Base-by-base conservation (phyloP, 2,888 invertebrate genomes). In the Labia minor region DNA sequence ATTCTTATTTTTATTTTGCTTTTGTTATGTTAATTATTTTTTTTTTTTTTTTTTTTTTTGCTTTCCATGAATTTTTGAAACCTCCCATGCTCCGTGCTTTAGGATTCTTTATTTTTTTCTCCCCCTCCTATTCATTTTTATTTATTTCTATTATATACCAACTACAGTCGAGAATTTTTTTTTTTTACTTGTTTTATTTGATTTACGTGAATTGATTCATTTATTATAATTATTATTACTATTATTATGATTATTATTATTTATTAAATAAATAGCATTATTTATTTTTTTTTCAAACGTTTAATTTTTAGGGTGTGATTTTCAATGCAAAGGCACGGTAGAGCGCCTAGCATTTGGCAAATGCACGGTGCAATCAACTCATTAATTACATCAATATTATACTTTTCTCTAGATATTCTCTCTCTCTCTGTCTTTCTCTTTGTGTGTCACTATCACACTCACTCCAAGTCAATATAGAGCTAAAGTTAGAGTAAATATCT, bases 391-490 rank as follows among this genome's bases (percentile, higher is more conserved):
- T n/a, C n/a, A n/a, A n/a, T n/a, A n/a, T n/a, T n/a, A n/a, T n/a
- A n/a, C n/a, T n/a, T n/a, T n/a, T n/a, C n/a, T n/a, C n/a, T n/a
- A n/a, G n/a, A n/a, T 62, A 16, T 62, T 37, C 11, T 37, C 3
- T 66, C 3, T 63, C 26, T 63, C 26, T 61, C 49, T 66, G 62
- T 65, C 37, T 63, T 21, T 61, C 64, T 66, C 65, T 63, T 64
- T 67, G 6, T 62, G n/a, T 37, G 49, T 63, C 66, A 65, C 69
- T 64, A 67, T 66, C 65, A 49, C 49, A 63, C 66, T 67, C 69
- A 64, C 67, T 67, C 65, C 64, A 63, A 69, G 62, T 65, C 66
- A 62, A 49, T 49, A 49, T 49, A 11, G 49, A 26, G 26, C 8
- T 26, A 26, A 8, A 26, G 26, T 8, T 26, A 26, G 26, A 26